phyloP scores from a whole-genome alignment of 2,888 invertebrate genomes.

The Apodemia duryi region DNA sequence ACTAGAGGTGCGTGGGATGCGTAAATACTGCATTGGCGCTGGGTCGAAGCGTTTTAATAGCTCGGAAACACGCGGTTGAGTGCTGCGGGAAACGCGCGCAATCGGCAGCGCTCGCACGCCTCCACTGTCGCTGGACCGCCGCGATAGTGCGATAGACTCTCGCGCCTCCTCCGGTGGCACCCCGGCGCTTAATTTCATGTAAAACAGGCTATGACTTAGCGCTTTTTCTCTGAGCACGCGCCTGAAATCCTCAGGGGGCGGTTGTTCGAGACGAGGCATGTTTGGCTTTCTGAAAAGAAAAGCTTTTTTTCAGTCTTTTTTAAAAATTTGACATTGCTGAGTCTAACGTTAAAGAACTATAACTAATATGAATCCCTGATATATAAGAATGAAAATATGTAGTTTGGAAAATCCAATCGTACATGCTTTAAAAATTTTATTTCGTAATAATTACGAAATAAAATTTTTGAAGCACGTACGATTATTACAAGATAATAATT shows the following conservation, averaged over 20 bases:
- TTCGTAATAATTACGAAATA: too few species aligned
- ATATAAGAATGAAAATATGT: too few species aligned
- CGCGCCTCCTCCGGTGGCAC: conserved; percentile 44
- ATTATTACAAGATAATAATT: too few species aligned
- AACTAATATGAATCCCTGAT: too few species aligned
- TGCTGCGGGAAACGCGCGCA: conserved; percentile 57
- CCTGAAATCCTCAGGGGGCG: conserved; percentile 67
- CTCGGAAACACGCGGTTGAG: conserved; percentile 68
- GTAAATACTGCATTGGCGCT: conserved; percentile 70
- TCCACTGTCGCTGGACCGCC: conserved; percentile 48
- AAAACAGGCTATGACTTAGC: conserved; percentile 70
- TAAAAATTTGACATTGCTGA: too few species aligned
- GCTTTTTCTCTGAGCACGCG: conserved; percentile 73
- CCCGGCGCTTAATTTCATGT: conserved; percentile 66
- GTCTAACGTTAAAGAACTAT: too few species aligned
- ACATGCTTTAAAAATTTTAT: too few species aligned
- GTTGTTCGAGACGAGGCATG: conserved; percentile 66
- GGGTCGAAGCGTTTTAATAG: conserved; percentile 67
- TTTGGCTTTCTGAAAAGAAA: conserved; percentile 33
- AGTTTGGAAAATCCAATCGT: too few species aligned
- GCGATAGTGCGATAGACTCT: conserved; percentile 32
- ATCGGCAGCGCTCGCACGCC: conserved; percentile 58
- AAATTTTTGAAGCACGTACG: too few species aligned
- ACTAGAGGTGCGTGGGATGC: conserved; percentile 62
- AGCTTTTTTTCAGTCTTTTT: not conserved